Base-by-base conservation (phyloP, 2,888 invertebrate genomes). In the Drosophila prolongata region DNA sequence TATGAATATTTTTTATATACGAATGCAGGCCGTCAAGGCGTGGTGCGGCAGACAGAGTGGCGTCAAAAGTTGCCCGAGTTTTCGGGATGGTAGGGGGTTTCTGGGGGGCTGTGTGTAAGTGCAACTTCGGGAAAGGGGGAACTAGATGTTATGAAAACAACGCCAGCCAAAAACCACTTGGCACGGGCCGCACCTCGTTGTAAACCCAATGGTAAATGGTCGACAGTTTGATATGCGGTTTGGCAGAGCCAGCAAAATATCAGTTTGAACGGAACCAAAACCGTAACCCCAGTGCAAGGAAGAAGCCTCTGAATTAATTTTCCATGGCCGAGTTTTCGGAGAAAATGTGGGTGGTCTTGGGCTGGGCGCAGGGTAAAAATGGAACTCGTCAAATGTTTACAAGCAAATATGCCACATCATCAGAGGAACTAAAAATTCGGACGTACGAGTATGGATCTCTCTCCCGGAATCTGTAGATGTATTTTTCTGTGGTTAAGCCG, bases 391-490 rank as follows among this genome's bases (percentile, higher is more conserved):
- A 87, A 89, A 83, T 84, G 83, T 84, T 89, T 84, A 84, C 83
- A 84, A 89, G 88, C 87, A 84, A 89, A 84, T 84, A 87, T 76
- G 87, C 85, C 83, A 84, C 83, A 89, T 84, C 89, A 84, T 82
- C 86, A 85, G 70, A 37, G 72, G 67, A 69, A 53, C 68, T 37
- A 19, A n/a, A 38, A 34, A 19, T 30, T 27, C 27, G 8, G 47
- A 43, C 27, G 43, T 35, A 40, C 35, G 10, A 10, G 35, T 9
- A 10, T 70, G 43, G 24, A 53, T 61, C 61, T 72, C 54, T 53
- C 56, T 54, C 47, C 46, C n/a, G 64, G 62, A 70, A 60, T 76
- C 52, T 59, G 58, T 61, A 52, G 72, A 61, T 69, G 6, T 30
- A 30, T 75, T 62, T 43, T 74, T 40, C 61, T 46, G 78, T 86